These are phyloP conservation scores for Grammatotria lemairii DNA, from an alignment of 2,113 vertebrate genomes.

Conservation along the genomic window DNA sequence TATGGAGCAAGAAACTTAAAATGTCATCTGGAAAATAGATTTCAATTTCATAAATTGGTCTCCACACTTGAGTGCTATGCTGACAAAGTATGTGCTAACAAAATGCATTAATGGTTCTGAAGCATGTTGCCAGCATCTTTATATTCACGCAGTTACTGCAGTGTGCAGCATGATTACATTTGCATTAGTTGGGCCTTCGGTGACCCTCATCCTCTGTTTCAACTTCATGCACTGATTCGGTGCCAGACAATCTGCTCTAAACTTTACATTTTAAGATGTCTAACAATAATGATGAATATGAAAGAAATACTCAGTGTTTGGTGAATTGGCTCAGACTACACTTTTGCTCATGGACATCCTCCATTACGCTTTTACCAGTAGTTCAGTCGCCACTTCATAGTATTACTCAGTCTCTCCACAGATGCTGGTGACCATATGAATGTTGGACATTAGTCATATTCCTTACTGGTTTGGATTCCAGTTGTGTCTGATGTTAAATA, in stretches of 20 bases:
- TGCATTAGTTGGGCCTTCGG: neutral
- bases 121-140: constrained; percentile 10
- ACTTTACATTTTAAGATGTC: neutral
- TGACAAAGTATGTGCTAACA: constrained; percentile 24
- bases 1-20: constrained; percentile 11
- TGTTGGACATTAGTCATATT: constrained; percentile 40
- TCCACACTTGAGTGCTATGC: neutral
- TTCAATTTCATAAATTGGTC: constrained; percentile 14
- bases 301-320: neutral
- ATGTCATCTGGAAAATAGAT: constrained; percentile 46
- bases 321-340: neutral
- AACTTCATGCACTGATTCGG: neutral
- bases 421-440: constrained; percentile 9
- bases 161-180: constrained; percentile 15
- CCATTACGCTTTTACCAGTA: neutral
- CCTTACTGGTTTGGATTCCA: constrained; percentile 18
- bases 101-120: constrained; percentile 8
- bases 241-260: neutral
- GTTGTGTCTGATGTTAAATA: neutral
- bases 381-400: constrained; percentile 17
- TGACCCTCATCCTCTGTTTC: neutral
- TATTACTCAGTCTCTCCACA: constrained; percentile 40
- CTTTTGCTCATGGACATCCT: neutral
- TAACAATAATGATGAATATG: neutral
- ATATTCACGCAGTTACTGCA: neutral